Conservation (phyloP, 1,140 invertebrate species). For the Drosophila erecta region DNA sequence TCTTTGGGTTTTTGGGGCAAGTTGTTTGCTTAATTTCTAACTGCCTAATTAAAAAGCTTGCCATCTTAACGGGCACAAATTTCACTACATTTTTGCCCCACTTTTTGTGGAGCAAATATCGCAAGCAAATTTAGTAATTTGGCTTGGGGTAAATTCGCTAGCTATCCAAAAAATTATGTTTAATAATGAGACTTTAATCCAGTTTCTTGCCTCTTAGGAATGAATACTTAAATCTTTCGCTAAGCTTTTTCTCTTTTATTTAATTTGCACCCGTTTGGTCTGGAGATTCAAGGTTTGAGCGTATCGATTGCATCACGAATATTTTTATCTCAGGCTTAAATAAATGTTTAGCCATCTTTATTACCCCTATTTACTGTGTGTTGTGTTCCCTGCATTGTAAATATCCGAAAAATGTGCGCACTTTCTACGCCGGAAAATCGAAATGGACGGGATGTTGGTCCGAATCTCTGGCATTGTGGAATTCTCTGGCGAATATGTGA, state of each 20-base stretch:
- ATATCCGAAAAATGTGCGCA: constrained; percentile 21
- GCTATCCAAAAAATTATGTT: background rate
- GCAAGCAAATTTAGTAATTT: constrained; percentile 2
- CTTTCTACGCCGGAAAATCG: constrained; percentile 26
- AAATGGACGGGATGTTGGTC: constrained; percentile 17
- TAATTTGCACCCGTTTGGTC: constrained; percentile 5
- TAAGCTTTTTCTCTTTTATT: background rate
- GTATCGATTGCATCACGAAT: constrained; percentile 5
- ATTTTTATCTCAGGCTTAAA: constrained; percentile 11
- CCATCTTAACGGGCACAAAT: constrained; percentile 10
- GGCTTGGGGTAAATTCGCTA: background rate
- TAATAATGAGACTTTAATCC: background rate
- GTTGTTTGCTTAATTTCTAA: constrained; percentile 32
- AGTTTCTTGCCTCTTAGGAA: background rate
- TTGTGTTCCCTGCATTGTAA: constrained; percentile 7
- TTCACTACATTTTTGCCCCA: constrained; percentile 14
- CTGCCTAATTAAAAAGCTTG: constrained; percentile 29
- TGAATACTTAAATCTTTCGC: background rate
- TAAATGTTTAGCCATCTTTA: constrained; percentile 15
- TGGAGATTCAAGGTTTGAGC: constrained; percentile 13
- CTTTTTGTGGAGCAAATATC: constrained; percentile 13
- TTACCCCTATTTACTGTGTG: constrained; percentile 1
- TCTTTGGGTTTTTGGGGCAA: constrained; percentile 10
- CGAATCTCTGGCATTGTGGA: constrained; percentile 4
- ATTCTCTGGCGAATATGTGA: constrained; percentile 1